Evolutionary conservation across 2,113 vertebrate species (phyloP), one percentile per base, ranked within the genome.

Genomic region (Calyptomena viridis): DNA sequence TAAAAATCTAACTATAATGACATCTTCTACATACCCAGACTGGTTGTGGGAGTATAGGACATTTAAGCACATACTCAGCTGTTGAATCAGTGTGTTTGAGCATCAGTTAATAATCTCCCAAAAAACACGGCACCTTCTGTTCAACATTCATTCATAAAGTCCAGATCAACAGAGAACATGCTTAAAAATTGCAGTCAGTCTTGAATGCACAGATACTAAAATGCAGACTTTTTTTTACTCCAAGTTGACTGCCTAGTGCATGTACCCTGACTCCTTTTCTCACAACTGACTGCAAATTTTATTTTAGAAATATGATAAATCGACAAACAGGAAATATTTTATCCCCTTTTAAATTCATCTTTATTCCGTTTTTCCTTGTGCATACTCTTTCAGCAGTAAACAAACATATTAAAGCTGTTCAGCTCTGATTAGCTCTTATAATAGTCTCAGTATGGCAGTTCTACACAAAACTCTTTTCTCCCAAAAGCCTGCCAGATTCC

Each of bases 401-500:
- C 67, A 94, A 90, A 66, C 28, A 74, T 52, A 91, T 81, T 72
- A 82, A 97, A 94, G 76, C 63, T 73, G n/a, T 84, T 91, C 52
- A 80, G 62, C 77, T 77, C 77, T 66, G 63, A 93, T 78, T 77
- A 91, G n/a, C 33, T 89, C 42, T 84, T 90, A 6, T 6, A 93
- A 53, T 11, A 84, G 58, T 25, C 42, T 83, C 71, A 53, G 53
- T 39, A 81, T 35, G 40, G 73, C 55, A 80, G 63, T 47, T 74
- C 49, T 49, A 33, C 31, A 13, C 25, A 47, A n/a, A n/a, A n/a
- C n/a, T 74, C 53, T 90, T 72, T 85, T 79, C n/a, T n/a, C 55
- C 76, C 56, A 79, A 92, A 86, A 82, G 68, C 46, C 68, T 53
- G 59, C 18, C 33, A 75, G 31, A 88, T 71, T 72, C 67, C 55